These are phyloP conservation scores for Calyptomena viridis DNA, from an alignment of 2,113 vertebrate species.

Conservation along the genomic window DNA sequence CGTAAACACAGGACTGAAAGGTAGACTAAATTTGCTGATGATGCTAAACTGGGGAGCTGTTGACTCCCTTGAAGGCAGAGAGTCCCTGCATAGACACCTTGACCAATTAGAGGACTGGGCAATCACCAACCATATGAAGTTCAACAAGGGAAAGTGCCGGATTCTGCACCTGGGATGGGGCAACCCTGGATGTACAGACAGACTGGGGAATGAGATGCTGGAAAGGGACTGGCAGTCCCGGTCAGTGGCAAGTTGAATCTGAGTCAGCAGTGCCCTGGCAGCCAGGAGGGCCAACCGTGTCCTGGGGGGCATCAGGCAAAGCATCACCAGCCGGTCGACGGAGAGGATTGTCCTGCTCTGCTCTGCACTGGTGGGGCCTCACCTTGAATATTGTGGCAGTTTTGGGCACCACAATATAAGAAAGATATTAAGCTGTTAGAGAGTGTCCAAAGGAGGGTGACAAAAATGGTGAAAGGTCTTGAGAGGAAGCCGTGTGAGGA, in stretches of 20 bases:
- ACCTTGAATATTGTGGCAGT: rapidly evolving
- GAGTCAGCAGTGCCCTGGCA: background rate
- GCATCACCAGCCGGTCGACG: rapidly evolving
- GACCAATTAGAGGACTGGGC: background rate
- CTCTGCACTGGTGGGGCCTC: background rate
- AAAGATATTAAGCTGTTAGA: background rate
- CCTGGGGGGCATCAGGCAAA: background rate
- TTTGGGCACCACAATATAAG: rapidly evolving
- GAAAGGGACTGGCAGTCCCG: background rate
- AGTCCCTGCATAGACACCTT: background rate
- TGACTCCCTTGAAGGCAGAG: background rate
- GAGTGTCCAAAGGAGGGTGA: background rate
- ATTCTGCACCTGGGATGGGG: background rate
- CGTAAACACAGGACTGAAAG: background rate
- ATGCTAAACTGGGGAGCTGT: background rate
- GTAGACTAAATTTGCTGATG: background rate
- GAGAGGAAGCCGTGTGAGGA: rapidly evolving
- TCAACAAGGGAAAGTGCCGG: background rate
- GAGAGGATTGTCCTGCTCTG: background rate
- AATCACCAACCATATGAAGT: background rate
- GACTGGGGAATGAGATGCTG: background rate
- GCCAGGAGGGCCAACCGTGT: rapidly evolving
- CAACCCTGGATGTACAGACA: background rate
- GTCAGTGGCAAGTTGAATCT: rapidly evolving
- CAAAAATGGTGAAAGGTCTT: background rate